A percentile compares a stretch with the other conserved stretches of the same genome.
Conservation (phyloP, 2,888 invertebrate species). For the Megaustenia siamemsis region DNA sequence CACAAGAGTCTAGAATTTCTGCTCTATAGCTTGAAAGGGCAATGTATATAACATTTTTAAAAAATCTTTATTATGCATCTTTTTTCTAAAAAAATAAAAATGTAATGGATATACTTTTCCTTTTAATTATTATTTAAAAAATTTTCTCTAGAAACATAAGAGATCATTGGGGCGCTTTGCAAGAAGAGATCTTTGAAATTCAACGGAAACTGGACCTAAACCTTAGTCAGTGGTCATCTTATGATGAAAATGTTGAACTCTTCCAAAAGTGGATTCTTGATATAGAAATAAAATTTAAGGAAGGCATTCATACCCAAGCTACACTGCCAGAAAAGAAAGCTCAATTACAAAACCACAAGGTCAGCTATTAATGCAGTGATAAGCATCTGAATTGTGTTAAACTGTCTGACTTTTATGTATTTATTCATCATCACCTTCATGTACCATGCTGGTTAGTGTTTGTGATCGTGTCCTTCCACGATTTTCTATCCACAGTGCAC, state of each 20-base stretch:
- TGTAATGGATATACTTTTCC: not conserved
- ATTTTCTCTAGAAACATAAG: slow-evolving; percentile 62
- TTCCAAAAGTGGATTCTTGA: slow-evolving; percentile 89
- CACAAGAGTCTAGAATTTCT: too few species aligned
- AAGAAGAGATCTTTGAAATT: slow-evolving; percentile 87
- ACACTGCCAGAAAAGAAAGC: slow-evolving; percentile 94
- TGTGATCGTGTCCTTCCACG: too few species aligned
- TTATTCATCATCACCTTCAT: too few species aligned
- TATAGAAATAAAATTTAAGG: slow-evolving; percentile 87
- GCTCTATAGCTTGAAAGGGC: too few species aligned
- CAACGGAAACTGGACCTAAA: slow-evolving; percentile 91
- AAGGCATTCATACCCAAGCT: slow-evolving; percentile 89
- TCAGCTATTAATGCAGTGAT: slow-evolving; percentile 57
- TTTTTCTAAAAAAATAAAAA: not conserved
- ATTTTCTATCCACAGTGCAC: too few species aligned
- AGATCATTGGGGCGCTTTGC: slow-evolving; percentile 81
- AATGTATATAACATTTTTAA: too few species aligned
- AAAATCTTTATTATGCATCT: not conserved
- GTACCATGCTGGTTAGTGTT: too few species aligned
- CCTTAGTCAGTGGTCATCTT: slow-evolving; percentile 94
- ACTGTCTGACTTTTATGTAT: too few species aligned
- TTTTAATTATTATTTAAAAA: not conserved
- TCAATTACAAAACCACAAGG: slow-evolving; percentile 90
- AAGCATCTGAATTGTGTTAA: too few species aligned
- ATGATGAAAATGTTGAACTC: slow-evolving; percentile 90